phyloP scores from a whole-genome alignment of 2,797 vertebrate species.

The Halcyon smyrnensis region DNA sequence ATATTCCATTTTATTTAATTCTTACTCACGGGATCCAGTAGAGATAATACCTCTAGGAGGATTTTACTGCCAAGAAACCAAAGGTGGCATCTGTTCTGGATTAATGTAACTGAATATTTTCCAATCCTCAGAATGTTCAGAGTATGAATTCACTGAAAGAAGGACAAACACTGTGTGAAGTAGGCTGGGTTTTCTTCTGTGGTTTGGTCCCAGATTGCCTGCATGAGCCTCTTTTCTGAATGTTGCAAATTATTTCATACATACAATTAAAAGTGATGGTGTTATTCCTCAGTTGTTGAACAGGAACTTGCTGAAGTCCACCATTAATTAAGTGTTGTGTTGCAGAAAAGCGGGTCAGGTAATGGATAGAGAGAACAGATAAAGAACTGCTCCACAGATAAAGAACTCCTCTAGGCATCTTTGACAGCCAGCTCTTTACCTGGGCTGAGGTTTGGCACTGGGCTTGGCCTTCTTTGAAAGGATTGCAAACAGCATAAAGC shows the following conservation, averaged over 20 bases:
- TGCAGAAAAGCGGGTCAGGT: not conserved
- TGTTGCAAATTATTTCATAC: not conserved
- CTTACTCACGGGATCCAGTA: not conserved
- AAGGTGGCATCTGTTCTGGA: not conserved
- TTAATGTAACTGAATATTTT: not conserved
- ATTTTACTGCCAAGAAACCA: not conserved
- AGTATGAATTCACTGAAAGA: not conserved
- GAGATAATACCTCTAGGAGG: not conserved
- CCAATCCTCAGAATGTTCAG: not conserved
- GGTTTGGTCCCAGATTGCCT: not conserved
- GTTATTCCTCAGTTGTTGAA: not conserved
- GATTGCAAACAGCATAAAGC: not conserved
- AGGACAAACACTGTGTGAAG: not conserved
- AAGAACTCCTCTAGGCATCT: not conserved
- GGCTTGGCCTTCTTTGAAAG: not conserved
- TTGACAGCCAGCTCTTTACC: not conserved
- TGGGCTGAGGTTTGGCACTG: not conserved
- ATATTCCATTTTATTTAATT: not conserved
- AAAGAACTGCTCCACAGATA: not conserved
- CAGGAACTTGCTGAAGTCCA: not conserved
- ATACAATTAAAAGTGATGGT: not conserved
- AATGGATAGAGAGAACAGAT: not conserved
- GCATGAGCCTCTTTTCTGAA: not conserved
- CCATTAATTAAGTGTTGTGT: not conserved
- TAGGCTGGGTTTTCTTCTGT: not conserved